These are phyloP conservation scores for Sphenodon punctatus DNA, from an alignment of 2,797 vertebrate species.

Conservation along the genomic window DNA sequence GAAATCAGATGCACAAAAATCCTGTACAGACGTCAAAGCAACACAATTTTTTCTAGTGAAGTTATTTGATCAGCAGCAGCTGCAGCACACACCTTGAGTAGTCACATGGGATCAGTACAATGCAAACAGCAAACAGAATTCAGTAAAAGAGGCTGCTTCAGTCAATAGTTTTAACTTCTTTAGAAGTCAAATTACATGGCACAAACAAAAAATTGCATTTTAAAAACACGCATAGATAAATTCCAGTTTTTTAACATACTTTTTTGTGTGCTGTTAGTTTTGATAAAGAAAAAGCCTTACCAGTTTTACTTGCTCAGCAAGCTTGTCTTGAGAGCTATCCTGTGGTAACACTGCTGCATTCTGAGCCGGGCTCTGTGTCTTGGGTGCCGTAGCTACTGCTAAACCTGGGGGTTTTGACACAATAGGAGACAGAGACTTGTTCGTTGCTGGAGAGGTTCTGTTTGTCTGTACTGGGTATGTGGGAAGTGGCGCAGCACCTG, in stretches of 20 bases:
- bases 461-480: conserved; percentile 76
- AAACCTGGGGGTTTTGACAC: conserved; percentile 85
- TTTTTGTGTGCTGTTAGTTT: not conserved
- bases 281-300: conserved; percentile 62
- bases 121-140: not conserved
- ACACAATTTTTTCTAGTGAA: not conserved
- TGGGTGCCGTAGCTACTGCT: conserved; percentile 80
- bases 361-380: conserved; percentile 80
- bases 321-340: conserved; percentile 88
- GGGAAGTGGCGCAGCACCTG: conserved; percentile 72
- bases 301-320: conserved; percentile 89
- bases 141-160: not conserved
- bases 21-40: not conserved
- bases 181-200: no score
- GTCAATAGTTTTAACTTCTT: not conserved
- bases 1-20: not conserved
- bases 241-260: not conserved
- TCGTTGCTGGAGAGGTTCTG: conserved; percentile 76
- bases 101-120: not conserved
- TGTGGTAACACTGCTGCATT: conserved; percentile 74
- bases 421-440: conserved; percentile 71
- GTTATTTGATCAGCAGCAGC: not conserved
- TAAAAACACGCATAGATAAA: not conserved
- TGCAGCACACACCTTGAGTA: not conserved
- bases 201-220: not conserved